Evolutionary conservation across 2,797 vertebrate species (phyloP).

Genomic region (Tinamus major): DNA sequence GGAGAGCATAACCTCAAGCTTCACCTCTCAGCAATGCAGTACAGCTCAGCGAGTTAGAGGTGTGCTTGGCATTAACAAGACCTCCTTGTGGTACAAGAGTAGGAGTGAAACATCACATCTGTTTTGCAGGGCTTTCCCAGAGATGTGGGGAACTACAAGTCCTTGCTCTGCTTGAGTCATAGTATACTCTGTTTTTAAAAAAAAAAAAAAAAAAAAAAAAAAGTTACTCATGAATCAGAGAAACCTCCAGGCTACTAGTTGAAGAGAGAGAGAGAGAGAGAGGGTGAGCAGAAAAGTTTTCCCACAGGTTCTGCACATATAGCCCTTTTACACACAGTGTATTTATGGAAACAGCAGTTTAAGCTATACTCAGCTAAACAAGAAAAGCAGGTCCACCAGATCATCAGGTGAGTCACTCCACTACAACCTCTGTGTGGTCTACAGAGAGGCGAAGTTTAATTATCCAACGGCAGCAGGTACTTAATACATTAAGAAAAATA

Average conservation of each 20-base stretch:
- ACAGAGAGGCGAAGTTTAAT: background rate
- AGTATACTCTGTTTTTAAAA: background rate
- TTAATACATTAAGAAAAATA: background rate
- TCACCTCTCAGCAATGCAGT: background rate
- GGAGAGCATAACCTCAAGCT: background rate
- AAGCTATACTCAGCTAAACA: background rate
- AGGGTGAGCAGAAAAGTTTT: background rate
- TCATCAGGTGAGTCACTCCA: fast-evolving
- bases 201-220: background rate
- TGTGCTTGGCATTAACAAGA: fast-evolving
- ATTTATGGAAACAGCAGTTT: background rate
- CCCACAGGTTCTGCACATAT: background rate
- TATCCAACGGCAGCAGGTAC: background rate
- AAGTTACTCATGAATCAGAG: background rate
- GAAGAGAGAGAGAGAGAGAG: background rate
- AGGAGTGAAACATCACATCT: fast-evolving
- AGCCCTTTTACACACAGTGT: background rate
- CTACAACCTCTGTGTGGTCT: background rate
- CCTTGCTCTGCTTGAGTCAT: background rate
- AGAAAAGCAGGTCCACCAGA: background rate
- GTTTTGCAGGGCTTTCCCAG: background rate
- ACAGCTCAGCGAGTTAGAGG: background rate
- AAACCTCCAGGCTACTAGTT: background rate
- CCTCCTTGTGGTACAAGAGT: background rate
- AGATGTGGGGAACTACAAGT: background rate